Evolutionary conservation across 2,888 invertebrate species (phyloP).

Genomic region (Drosophila atripex): DNA sequence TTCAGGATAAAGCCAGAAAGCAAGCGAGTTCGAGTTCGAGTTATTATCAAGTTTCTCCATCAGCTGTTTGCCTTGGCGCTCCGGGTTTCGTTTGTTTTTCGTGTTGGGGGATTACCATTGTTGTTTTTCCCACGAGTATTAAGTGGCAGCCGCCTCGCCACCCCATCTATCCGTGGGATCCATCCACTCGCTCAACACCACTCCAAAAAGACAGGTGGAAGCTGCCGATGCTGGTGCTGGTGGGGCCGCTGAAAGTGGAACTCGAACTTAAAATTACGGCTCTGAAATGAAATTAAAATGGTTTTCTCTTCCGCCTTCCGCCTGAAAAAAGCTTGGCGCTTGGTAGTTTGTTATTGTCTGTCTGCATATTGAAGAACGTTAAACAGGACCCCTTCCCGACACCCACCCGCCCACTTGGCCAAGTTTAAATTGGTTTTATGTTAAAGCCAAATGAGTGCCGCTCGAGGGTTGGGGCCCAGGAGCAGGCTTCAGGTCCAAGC

Average conservation of each 20-base stretch:
- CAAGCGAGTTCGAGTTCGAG: slow-evolving; percentile 55
- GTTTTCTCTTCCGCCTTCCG: slow-evolving; percentile 44
- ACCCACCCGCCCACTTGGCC: slow-evolving; percentile 44
- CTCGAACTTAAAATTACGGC: slow-evolving; percentile 71
- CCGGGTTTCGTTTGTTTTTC: slow-evolving; percentile 6
- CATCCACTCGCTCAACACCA: slow-evolving; percentile 8
- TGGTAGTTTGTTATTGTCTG: slow-evolving; percentile 63
- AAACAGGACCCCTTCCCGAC: slow-evolving; percentile 45
- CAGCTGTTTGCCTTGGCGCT: slow-evolving; percentile 21
- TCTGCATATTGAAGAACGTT: slow-evolving; percentile 70
- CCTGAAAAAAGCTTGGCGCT: slow-evolving; percentile 17
- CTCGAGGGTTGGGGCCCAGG: slow-evolving; percentile 33
- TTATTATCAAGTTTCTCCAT: slow-evolving; percentile 71
- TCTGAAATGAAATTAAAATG: slow-evolving; percentile 74
- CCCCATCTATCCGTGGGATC: not conserved
- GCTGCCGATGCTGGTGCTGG: not conserved
- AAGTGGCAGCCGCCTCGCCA: slow-evolving; percentile 40
- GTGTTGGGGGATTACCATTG: slow-evolving; percentile 51
- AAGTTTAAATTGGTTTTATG: slow-evolving; percentile 80
- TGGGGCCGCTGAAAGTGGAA: slow-evolving; percentile 10
- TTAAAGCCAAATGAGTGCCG: slow-evolving; percentile 77
- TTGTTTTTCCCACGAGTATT: slow-evolving; percentile 78
- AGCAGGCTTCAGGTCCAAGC: slow-evolving; percentile 1
- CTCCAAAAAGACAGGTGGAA: slow-evolving; percentile 45
- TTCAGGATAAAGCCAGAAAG: slow-evolving; percentile 70